A percentile compares a stretch with the other conserved stretches of the same genome.
Conservation (phyloP, 2,797 vertebrate species). For the Ctenochaetus hawaiiensis region DNA sequence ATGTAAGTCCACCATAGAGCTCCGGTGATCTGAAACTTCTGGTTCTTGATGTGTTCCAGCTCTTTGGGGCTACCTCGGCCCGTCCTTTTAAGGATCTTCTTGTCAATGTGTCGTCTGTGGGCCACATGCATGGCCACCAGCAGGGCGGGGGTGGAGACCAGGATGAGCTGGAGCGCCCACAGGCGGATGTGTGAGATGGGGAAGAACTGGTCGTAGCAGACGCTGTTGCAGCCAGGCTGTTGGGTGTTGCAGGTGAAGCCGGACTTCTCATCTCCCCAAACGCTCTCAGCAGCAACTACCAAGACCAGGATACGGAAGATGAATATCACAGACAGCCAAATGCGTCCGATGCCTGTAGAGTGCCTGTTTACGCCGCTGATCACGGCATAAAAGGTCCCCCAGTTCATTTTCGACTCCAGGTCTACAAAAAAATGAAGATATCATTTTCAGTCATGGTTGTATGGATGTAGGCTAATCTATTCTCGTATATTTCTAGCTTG, state of each 20-base stretch:
- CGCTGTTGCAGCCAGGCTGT: slow-evolving; percentile 97
- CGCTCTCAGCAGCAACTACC: slow-evolving; percentile 96
- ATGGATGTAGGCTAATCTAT: background rate
- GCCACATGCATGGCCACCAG: slow-evolving; percentile 99
- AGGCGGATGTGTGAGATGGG: slow-evolving; percentile 98
- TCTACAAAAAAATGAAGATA: slow-evolving; percentile 77
- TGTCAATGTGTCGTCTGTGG: slow-evolving; percentile 95
- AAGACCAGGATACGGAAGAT: slow-evolving; percentile 98
- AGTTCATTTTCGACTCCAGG: slow-evolving; percentile 96
- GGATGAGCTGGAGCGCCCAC: slow-evolving; percentile 97
- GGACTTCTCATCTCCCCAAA: slow-evolving; percentile 98
- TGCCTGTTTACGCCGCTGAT: slow-evolving; percentile 98
- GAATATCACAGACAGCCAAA: slow-evolving; percentile 99
- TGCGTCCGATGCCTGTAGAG: slow-evolving; percentile 95
- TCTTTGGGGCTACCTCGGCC: slow-evolving; percentile 90
- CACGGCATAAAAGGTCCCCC: slow-evolving; percentile 95
- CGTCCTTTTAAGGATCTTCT: slow-evolving; percentile 90
- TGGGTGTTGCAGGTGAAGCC: slow-evolving; percentile 98
- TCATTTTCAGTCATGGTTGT: background rate
- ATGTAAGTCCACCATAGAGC: slow-evolving; percentile 98
- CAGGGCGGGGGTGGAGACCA: slow-evolving; percentile 96
- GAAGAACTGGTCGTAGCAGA: slow-evolving; percentile 98
- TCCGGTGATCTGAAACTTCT: slow-evolving; percentile 94
- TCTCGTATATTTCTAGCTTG: background rate
- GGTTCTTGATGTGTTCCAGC: slow-evolving; percentile 93